These are phyloP conservation scores for Mastomys natalensis DNA, from an alignment of 2,113 vertebrate genomes.

Conservation along the genomic window DNA sequence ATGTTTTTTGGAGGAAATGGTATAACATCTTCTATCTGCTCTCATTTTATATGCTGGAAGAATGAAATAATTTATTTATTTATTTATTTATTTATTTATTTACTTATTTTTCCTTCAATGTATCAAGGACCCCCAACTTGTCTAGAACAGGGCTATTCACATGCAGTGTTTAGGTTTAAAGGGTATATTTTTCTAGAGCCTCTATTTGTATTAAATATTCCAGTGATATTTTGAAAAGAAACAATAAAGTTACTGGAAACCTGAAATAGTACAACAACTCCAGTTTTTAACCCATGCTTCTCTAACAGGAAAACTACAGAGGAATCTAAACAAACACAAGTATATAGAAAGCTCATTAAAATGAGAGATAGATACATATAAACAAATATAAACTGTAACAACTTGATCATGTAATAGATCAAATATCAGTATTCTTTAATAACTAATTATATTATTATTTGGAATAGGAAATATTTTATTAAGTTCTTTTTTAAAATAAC, in stretches of 20 bases:
- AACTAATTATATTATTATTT: no score
- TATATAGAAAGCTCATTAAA: not conserved
- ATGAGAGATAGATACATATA: not conserved
- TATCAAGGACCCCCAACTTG: not conserved
- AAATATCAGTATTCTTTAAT: no score
- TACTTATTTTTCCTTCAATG: not conserved
- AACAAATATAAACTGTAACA: not conserved
- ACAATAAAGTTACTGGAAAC: not conserved
- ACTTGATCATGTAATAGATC: no score
- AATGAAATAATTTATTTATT: not conserved
- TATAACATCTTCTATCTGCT: not conserved
- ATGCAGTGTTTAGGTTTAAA: not conserved
- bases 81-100: no score
- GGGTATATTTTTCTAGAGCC: not conserved
- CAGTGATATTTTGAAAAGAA: not conserved
- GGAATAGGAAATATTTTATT: no score
- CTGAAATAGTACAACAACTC: constrained; percentile 21
- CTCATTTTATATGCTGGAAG: not conserved
- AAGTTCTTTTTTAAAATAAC: no score
- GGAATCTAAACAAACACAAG: not conserved
- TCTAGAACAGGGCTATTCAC: not conserved
- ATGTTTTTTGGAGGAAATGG: constrained; percentile 12
- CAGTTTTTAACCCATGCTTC: not conserved
- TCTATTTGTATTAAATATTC: not conserved
- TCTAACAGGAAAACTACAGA: not conserved